Evolutionary conservation across 2,113 vertebrate species (phyloP).

Genomic region (Oriolus oriolus): DNA sequence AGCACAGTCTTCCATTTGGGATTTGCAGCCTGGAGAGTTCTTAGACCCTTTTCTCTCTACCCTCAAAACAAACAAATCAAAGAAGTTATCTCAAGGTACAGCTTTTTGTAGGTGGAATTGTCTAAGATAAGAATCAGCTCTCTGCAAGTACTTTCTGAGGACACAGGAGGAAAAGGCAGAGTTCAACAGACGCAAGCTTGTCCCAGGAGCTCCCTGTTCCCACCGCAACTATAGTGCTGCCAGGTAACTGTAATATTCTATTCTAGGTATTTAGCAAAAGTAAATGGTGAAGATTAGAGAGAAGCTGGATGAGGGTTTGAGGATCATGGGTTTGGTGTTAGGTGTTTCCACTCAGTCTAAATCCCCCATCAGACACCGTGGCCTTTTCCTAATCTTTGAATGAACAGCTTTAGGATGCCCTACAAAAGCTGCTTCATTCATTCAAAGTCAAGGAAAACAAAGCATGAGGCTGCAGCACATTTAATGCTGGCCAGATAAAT

Average conservation of each 20-base stretch:
- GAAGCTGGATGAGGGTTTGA: background rate
- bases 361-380: background rate
- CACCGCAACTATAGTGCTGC: background rate
- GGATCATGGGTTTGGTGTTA: background rate
- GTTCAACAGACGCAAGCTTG: background rate
- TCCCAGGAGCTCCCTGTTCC: background rate
- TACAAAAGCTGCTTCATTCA: background rate
- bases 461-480: background rate
- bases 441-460: conserved; percentile 18
- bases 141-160: background rate
- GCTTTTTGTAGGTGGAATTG: background rate
- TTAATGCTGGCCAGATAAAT: conserved; percentile 10
- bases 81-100: background rate
- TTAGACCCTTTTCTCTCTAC: background rate
- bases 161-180: background rate
- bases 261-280: background rate
- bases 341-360: background rate
- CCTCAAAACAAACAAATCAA: background rate
- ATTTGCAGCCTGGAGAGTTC: background rate
- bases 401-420: background rate
- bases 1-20: background rate
- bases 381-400: conserved; percentile 25
- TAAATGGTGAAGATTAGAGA: background rate
- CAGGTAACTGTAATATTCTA: background rate
- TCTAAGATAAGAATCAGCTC: background rate